Evolutionary conservation across 2,797 vertebrate species (phyloP).

Genomic region (Tarsius wallacei): DNA sequence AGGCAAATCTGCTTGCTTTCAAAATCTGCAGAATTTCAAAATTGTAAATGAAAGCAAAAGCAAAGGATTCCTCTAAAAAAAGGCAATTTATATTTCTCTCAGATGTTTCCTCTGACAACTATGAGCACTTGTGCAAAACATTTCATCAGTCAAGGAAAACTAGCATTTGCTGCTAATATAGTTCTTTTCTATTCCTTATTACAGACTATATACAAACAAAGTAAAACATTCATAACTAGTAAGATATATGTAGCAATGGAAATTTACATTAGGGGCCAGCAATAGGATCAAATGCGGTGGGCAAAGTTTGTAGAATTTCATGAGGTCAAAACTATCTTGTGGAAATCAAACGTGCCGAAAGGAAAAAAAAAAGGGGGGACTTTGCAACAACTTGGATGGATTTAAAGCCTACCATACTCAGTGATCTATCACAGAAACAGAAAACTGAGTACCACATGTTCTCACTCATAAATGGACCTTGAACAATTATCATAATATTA

Average conservation of each 20-base stretch:
- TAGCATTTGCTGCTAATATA: conserved; percentile 49
- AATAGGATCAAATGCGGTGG: background rate
- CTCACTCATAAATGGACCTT: too few relatives aligned
- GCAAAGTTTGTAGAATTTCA: conserved; percentile 23
- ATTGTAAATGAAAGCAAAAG: conserved; percentile 61
- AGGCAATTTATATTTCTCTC: conserved; percentile 59
- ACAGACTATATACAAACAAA: conserved; percentile 50
- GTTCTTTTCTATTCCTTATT: conserved; percentile 57
- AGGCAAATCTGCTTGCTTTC: conserved; percentile 49
- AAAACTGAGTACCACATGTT: too few relatives aligned
- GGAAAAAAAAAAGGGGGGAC: too few relatives aligned
- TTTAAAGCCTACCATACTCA: too few relatives aligned
- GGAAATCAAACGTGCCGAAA: too few relatives aligned
- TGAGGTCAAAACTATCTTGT: background rate
- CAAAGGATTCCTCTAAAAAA: conserved; percentile 55
- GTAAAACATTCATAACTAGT: conserved; percentile 56
- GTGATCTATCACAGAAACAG: too few relatives aligned
- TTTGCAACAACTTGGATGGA: too few relatives aligned
- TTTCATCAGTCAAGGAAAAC: conserved; percentile 62
- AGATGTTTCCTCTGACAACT: conserved; percentile 43
- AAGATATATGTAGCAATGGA: background rate
- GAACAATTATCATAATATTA: too few relatives aligned
- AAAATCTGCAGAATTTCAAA: conserved; percentile 59
- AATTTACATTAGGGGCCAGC: conserved; percentile 48
- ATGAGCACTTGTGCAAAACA: conserved; percentile 61